Evolutionary conservation across 2,797 vertebrate species (phyloP).

Genomic region (Gymnoscopelus microlampas): DNA sequence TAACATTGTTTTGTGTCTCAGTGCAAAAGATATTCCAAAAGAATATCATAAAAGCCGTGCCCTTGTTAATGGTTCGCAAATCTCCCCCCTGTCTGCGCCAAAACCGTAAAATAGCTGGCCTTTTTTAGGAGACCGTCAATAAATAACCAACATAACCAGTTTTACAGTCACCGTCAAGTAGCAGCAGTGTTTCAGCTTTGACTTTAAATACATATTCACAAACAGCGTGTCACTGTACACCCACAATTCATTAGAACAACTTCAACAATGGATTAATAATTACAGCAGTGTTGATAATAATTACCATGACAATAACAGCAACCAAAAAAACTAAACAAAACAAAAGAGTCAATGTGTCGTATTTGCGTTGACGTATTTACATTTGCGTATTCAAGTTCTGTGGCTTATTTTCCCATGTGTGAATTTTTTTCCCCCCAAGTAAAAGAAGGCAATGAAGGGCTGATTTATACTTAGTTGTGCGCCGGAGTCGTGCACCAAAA

Average conservation of each 20-base stretch:
- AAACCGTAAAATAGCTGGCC: constrained; percentile 70
- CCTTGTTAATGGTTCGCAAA: constrained; percentile 60
- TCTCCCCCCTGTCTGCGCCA: constrained; percentile 40
- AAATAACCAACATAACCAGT: constrained; percentile 85
- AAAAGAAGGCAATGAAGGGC: constrained; percentile 78
- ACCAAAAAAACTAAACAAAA: constrained; percentile 32
- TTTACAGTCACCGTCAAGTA: constrained; percentile 87
- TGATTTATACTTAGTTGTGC: no score
- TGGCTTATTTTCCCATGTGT: constrained; percentile 85
- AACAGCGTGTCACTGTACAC: constrained; percentile 80
- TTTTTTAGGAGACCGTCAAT: constrained; percentile 73
- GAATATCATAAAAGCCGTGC: constrained; percentile 77
- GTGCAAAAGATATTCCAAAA: constrained; percentile 84
- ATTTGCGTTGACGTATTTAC: constrained; percentile 78
- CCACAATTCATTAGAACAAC: constrained; percentile 76
- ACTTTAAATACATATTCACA: constrained; percentile 85
- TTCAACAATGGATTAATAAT: constrained; percentile 73
- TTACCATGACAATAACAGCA: constrained; percentile 72
- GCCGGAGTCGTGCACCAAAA: no score
- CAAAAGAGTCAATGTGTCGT: constrained; percentile 51
- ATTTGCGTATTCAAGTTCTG: constrained; percentile 81
- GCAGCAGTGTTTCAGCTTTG: constrained; percentile 85
- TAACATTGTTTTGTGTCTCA: constrained; percentile 85
- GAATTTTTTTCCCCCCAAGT: constrained; percentile 67
- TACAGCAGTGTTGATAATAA: constrained; percentile 64